phyloP scores from a whole-genome alignment of 2,113 vertebrate genomes.

The human (Homo sapiens) region DNA sequence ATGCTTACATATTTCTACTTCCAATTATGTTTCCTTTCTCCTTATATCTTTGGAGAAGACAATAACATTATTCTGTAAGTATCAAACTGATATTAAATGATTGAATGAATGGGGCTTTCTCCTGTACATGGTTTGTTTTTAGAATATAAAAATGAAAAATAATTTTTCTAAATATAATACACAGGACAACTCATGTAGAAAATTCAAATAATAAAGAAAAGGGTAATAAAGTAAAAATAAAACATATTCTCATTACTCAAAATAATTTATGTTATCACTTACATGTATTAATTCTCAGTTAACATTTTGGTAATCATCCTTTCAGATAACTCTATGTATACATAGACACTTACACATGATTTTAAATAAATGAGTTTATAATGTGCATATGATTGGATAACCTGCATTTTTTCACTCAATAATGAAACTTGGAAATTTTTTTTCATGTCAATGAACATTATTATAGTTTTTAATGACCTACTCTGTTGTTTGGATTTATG shows the following conservation, averaged over 20 bases:
- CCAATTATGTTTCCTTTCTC: not conserved
- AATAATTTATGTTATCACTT: constrained; percentile 11
- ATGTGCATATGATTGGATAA: not conserved
- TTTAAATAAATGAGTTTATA: constrained; percentile 15
- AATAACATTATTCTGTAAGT: not conserved
- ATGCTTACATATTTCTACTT: not conserved
- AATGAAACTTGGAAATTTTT: not conserved
- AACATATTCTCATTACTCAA: not conserved
- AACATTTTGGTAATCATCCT: constrained; percentile 22
- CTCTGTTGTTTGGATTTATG: not conserved
- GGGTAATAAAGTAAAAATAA: constrained; percentile 29
- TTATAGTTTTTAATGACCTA: constrained; percentile 10
- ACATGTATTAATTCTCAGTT: not conserved
- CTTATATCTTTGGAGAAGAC: not conserved
- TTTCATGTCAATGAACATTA: constrained; percentile 21
- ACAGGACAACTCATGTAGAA: not conserved
- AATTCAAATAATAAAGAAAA: constrained; percentile 27
- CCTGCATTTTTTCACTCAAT: not conserved
- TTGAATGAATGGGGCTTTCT: not conserved
- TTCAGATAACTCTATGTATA: not conserved
- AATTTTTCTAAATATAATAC: not conserved
- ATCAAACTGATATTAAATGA: constrained; percentile 13
- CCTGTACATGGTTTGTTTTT: not conserved
- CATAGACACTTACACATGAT: not conserved
- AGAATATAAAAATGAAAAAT: constrained; percentile 23